phyloP scores from a whole-genome alignment of 2,113 vertebrate genomes.

The Eolophus roseicapilla region DNA sequence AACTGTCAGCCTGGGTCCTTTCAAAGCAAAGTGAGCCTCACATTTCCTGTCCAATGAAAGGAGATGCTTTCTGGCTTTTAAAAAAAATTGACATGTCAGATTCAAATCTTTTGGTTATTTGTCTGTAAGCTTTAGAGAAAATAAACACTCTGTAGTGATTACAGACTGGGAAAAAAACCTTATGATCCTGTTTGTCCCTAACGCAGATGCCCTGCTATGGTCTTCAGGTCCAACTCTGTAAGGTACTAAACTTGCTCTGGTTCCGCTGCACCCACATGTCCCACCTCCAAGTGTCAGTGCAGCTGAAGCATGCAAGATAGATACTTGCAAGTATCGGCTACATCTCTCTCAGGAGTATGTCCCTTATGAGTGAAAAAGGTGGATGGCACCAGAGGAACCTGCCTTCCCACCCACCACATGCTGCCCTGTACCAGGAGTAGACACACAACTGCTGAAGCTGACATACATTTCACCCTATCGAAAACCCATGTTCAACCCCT shows the following conservation, averaged over 20 bases:
- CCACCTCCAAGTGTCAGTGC: neutral
- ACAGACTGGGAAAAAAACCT: neutral
- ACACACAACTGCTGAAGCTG: neutral
- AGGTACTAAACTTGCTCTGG: neutral
- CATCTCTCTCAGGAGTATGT: neutral
- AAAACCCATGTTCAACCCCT: neutral
- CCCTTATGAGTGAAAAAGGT: neutral
- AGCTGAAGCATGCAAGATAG: neutral
- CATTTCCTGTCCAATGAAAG: neutral
- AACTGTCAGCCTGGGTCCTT: neutral
- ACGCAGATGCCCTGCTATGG: fast-evolving
- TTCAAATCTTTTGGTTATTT: neutral
- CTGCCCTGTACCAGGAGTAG: neutral
- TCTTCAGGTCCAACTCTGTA: fast-evolving
- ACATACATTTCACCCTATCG: neutral
- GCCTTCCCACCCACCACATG: neutral
- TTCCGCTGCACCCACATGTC: fast-evolving
- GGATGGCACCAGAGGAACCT: neutral
- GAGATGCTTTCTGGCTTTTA: neutral
- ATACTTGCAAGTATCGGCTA: neutral
- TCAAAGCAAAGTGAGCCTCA: neutral
- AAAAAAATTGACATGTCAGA: neutral
- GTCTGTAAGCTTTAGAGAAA: neutral
- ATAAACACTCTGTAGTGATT: neutral
- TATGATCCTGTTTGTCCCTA: neutral